Conservation (phyloP, 2,888 invertebrate genomes). For the Argyra leucocephala region DNA sequence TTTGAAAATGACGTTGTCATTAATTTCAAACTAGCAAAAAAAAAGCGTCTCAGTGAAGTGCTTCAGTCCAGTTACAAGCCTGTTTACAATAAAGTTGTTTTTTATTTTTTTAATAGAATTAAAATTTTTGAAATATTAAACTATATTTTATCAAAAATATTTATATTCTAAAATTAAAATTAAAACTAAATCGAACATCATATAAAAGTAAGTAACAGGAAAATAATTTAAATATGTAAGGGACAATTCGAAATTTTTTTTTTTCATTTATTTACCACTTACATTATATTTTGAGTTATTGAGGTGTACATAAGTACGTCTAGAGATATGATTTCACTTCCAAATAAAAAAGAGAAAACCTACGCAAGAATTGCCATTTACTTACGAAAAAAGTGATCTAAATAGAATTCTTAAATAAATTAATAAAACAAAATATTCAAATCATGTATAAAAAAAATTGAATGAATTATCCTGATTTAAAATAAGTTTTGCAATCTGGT, state of each 20-base stretch:
- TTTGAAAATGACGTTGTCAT: no score
- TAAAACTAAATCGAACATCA: background rate
- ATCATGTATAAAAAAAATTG: background rate
- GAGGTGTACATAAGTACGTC: background rate
- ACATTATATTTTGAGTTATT: background rate
- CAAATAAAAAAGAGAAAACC: conserved; percentile 6
- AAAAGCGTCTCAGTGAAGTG: background rate
- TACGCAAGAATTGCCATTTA: background rate
- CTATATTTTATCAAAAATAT: background rate
- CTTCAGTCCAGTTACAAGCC: background rate
- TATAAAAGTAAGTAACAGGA: background rate
- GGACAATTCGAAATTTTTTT: background rate
- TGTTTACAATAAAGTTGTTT: background rate
- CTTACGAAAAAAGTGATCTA: background rate
- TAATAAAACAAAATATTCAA: background rate
- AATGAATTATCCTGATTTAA: background rate
- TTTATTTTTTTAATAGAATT: background rate
- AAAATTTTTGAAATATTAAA: background rate
- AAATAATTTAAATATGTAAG: background rate
- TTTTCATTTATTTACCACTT: background rate
- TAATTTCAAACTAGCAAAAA: no score
- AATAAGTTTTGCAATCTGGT: no score
- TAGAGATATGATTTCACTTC: conserved; percentile 5
- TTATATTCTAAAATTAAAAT: background rate
- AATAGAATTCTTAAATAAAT: background rate